Evolutionary conservation across 2,797 vertebrate species (phyloP), one percentile per base, ranked within the genome.

Genomic region (Periophthalmus magnuspinnatus): DNA sequence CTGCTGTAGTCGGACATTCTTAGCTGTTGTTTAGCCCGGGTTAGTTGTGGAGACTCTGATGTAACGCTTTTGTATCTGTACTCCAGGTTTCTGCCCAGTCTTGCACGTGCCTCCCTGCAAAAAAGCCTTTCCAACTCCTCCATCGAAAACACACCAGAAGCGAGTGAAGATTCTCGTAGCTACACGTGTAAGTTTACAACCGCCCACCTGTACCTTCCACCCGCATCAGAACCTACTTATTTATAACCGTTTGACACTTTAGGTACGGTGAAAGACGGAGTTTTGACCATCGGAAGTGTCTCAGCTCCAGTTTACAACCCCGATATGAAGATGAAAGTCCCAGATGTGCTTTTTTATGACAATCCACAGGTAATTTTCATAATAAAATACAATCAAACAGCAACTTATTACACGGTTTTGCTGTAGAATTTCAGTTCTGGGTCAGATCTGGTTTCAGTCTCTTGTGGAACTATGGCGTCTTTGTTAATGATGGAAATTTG

Each of bases 291-390:
- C 56, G 97, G 98, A 1, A 83, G 76, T 34, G 92, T 95, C 48
- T 95, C 90, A 0, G 83, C 93, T 81, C 96, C 95, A 0, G 10
- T 99, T 70, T 94, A 93, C 83, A 93, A 85, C 24, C 75, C 96
- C 5, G 61, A 79, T 0, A 94, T 96, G 82, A 97, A 94, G 78
- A 96, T 97, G 93, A 99, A 98, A 90, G 95, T 99, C 62, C 97
- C 97, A 28, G 96, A 99, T 45, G 95, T 98, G 64, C 94, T 99
- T 14, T 99, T 99, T 89, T 99, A 99, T 70, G 95, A 99, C 83
- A 99, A 99, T 54, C 48, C 91, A 7, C 97, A 99, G 94, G 98
- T 99, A 78, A 67, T 19, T 22, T 24, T 28, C 5, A 7, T 57
- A 56, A 56, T 56, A 56, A 21, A 11, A 28, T 32, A 57, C 24